Percentiles rank a stretch among this genome's conserved stretches.
Evolutionary conservation across 1,140 invertebrate species (phyloP).

Genomic region (Archivesica marissinica): DNA sequence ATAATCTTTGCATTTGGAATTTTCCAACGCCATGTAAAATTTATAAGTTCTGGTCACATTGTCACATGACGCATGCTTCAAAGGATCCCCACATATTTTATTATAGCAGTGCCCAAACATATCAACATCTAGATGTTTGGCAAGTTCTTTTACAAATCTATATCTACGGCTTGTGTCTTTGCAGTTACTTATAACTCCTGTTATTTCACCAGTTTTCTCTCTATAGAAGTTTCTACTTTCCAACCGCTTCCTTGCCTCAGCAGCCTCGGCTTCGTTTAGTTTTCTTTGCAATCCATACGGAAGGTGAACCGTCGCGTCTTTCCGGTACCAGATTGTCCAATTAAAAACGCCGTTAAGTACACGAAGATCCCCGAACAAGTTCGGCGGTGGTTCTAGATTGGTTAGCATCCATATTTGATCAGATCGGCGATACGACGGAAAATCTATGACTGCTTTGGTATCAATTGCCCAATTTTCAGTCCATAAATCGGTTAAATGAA

Average conservation of each 20-base stretch:
- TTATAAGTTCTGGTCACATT: slow-evolving; percentile 89
- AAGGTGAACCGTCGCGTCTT: slow-evolving; percentile 70
- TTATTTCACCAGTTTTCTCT: slow-evolving; percentile 80
- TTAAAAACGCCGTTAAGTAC: slow-evolving; percentile 71
- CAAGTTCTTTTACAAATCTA: slow-evolving; percentile 85
- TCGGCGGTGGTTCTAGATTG: slow-evolving; percentile 72
- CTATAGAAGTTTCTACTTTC: slow-evolving; percentile 36
- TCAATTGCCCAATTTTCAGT: slow-evolving; percentile 47
- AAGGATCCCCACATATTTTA: slow-evolving; percentile 68
- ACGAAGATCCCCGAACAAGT: slow-evolving; percentile 61
- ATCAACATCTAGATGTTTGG: slow-evolving; percentile 86
- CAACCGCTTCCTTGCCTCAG: background rate
- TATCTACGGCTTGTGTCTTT: slow-evolving; percentile 85
- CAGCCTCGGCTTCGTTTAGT: slow-evolving; percentile 20
- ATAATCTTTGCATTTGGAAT: slow-evolving; percentile 82
- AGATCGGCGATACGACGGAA: slow-evolving; percentile 64
- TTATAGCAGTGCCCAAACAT: slow-evolving; percentile 86
- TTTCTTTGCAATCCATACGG: slow-evolving; percentile 65
- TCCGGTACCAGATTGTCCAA: slow-evolving; percentile 76
- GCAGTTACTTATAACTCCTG: slow-evolving; percentile 89
- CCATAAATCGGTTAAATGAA: slow-evolving; percentile 70
- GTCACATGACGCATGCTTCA: slow-evolving; percentile 63
- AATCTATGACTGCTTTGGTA: slow-evolving; percentile 21
- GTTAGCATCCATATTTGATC: slow-evolving; percentile 76
- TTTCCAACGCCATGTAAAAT: slow-evolving; percentile 88